Evolutionary conservation across 2,797 vertebrate species (phyloP).

Genomic region (Molossus alvarezi): DNA sequence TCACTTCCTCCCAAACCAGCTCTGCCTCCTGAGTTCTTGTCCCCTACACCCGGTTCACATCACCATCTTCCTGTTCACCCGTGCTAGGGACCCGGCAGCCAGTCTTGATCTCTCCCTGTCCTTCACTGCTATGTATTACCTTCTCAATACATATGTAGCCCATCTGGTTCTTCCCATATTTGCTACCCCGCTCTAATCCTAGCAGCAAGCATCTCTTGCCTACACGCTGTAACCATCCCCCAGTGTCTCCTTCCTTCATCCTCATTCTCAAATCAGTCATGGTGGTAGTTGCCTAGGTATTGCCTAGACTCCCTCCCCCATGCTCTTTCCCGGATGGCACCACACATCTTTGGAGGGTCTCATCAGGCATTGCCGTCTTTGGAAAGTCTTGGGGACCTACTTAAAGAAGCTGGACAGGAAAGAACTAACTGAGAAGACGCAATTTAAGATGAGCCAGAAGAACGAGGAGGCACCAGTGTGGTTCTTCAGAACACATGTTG

Average conservation of each 20-base stretch:
- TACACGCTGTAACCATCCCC: not conserved
- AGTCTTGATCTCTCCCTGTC: not conserved
- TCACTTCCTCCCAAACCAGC: not conserved
- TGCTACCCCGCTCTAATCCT: not conserved
- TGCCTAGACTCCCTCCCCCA: not conserved
- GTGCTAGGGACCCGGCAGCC: not conserved
- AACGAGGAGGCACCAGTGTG: not conserved
- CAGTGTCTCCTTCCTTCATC: not conserved
- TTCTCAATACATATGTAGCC: not conserved
- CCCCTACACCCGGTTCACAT: fast-evolving
- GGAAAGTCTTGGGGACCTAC: not conserved
- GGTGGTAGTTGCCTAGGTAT: not conserved
- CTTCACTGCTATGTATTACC: not conserved
- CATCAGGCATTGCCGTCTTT: too few species aligned
- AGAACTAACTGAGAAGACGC: not conserved
- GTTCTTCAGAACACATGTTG: not conserved
- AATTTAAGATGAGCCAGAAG: not conserved
- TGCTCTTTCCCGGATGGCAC: not conserved
- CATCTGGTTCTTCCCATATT: not conserved
- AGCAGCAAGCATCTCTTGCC: not conserved
- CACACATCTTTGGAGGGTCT: not conserved
- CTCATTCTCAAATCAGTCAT: not conserved
- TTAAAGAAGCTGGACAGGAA: not conserved
- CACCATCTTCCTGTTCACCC: not conserved
- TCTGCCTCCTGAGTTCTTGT: not conserved